A percentile compares a stretch with the other conserved stretches of the same genome.
Conservation (phyloP, 2,888 invertebrate species). For the Lasioglossum pauxillum region DNA sequence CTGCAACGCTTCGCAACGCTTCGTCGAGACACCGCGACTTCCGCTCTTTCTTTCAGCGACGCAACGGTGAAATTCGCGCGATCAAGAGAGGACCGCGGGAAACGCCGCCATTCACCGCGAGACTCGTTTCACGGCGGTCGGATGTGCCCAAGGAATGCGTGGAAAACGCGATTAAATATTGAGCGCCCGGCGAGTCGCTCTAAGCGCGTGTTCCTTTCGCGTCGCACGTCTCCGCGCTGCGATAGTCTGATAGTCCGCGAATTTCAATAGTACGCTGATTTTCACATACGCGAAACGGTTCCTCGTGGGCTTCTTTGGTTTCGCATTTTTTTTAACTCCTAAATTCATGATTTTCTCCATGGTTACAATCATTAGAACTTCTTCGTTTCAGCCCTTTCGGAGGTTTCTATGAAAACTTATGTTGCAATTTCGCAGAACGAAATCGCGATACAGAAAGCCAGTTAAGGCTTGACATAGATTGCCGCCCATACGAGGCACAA, state of each 20-base stretch:
- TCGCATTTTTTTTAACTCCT: too few species aligned
- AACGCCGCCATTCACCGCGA: background rate
- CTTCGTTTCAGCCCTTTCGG: background rate
- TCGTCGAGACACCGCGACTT: slow-evolving; percentile 34
- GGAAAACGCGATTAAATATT: slow-evolving; percentile 7
- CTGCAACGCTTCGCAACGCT: slow-evolving; percentile 25
- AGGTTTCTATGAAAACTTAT: too few species aligned
- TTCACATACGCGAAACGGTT: background rate
- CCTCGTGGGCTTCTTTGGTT: too few species aligned
- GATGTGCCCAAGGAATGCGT: background rate
- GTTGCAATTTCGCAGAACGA: too few species aligned
- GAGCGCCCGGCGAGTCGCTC: background rate
- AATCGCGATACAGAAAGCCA: background rate
- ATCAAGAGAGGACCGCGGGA: background rate
- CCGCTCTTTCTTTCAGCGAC: slow-evolving; percentile 49
- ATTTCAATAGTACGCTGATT: background rate
- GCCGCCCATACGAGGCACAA: background rate
- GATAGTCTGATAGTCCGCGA: background rate
- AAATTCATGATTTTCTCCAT: background rate
- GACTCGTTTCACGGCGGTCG: background rate
- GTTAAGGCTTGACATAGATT: background rate
- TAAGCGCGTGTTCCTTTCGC: background rate
- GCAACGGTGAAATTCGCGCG: slow-evolving; percentile 37
- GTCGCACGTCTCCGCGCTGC: background rate
- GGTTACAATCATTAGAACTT: background rate